Percentiles rank a stretch among this genome's conserved stretches.
Evolutionary conservation across 1,140 invertebrate species (phyloP).

Genomic region (Caerostris darwini): DNA sequence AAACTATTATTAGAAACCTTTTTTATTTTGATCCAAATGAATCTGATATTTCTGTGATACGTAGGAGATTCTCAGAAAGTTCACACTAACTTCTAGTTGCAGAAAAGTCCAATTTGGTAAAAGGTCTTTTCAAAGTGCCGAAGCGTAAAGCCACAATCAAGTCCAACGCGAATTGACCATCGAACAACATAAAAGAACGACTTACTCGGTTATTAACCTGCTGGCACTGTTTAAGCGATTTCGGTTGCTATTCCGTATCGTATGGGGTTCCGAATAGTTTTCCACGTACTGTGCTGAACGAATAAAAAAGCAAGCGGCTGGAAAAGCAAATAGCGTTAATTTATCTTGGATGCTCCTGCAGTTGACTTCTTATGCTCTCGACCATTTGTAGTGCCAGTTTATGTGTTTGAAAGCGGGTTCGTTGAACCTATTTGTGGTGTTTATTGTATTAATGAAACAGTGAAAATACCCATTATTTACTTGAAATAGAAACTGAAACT

Average conservation of each 20-base stretch:
- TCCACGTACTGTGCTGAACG: not conserved
- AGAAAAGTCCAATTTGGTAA: not conserved
- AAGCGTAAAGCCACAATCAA: not conserved
- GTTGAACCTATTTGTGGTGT: not conserved
- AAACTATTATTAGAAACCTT: no score
- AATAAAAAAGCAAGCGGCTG: not conserved
- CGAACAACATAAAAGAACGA: not conserved
- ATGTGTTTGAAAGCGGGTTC: no score
- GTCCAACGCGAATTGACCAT: not conserved
- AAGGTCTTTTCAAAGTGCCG: not conserved
- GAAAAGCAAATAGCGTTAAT: not conserved
- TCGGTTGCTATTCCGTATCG: not conserved
- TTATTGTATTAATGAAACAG: not conserved
- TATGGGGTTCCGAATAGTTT: not conserved
- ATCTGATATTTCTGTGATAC: no score
- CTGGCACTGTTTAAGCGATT: not conserved
- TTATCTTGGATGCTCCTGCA: not conserved
- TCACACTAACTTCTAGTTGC: not conserved
- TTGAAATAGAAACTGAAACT: no score
- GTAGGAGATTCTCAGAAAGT: no score
- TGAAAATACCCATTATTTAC: not conserved
- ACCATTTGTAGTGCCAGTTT: no score
- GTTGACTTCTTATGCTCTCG: not conserved
- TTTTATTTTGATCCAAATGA: no score
- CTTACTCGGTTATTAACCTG: not conserved